These are phyloP conservation scores for Formicarius rufipectus DNA, from an alignment of 2,113 vertebrate genomes.

Conservation along the genomic window DNA sequence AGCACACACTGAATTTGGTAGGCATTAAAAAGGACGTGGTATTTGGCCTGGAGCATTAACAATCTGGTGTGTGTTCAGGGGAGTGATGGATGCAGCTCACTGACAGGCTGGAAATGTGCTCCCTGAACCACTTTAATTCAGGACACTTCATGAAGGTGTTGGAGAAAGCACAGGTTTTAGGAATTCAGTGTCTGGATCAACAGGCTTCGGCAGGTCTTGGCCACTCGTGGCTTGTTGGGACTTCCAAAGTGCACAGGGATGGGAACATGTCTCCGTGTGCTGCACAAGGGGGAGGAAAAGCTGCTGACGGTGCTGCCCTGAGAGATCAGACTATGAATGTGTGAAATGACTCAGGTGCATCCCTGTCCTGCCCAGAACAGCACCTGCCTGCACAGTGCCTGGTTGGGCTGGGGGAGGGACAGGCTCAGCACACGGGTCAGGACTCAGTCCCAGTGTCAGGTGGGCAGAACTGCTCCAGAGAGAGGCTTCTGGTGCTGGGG, in stretches of 20 bases:
- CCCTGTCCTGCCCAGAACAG: not conserved
- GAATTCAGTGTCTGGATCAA: not conserved
- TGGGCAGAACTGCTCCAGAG: not conserved
- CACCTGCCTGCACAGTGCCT: not conserved
- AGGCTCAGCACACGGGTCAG: not conserved
- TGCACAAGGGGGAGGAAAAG: not conserved
- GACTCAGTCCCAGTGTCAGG: not conserved
- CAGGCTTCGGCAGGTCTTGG: not conserved
- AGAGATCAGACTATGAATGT: not conserved
- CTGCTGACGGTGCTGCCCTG: not conserved
- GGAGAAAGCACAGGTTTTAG: not conserved
- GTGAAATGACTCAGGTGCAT: not conserved
- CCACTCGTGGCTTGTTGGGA: not conserved
- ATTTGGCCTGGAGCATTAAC: slow-evolving; percentile 32
- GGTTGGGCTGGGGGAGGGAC: not conserved
- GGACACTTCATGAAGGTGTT: not conserved
- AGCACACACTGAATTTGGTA: not conserved
- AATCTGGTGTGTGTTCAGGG: slow-evolving; percentile 9
- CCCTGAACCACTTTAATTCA: not conserved
- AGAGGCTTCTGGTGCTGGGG: not conserved
- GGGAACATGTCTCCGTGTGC: not conserved
- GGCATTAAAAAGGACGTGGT: slow-evolving; percentile 29
- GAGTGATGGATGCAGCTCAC: not conserved
- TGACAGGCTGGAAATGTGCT: not conserved
- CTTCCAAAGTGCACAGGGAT: not conserved